phyloP scores from a whole-genome alignment of 2,888 invertebrate species.

The Agelastica alni region DNA sequence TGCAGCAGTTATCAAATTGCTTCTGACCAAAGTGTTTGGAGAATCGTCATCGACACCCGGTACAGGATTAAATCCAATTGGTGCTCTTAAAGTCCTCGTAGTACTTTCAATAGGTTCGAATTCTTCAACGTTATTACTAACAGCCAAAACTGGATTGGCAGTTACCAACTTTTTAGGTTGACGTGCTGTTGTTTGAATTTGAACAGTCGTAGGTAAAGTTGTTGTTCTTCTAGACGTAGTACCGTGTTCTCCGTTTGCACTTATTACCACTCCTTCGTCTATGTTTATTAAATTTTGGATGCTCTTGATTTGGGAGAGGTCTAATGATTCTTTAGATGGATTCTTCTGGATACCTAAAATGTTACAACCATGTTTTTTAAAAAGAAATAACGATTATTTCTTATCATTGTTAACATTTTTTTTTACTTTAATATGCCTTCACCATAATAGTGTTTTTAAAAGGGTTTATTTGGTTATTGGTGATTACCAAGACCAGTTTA shows the following conservation, averaged over 20 bases:
- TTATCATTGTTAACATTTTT: too few relatives aligned
- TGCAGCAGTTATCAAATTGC: conserved; percentile 70
- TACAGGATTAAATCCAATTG: conserved; percentile 52
- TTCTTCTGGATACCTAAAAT: conserved; percentile 46
- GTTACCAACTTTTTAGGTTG: conserved; percentile 37
- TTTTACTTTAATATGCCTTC: too few relatives aligned
- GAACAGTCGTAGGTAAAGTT: conserved; percentile 28
- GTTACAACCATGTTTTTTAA: too few relatives aligned
- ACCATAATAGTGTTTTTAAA: too few relatives aligned
- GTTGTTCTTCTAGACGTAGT: conserved; percentile 36
- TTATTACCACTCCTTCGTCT: conserved; percentile 42
- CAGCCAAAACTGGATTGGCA: conserved; percentile 27
- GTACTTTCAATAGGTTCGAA: conserved; percentile 30
- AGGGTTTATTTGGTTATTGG: too few relatives aligned
- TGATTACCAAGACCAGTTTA: too few relatives aligned
- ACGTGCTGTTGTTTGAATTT: conserved; percentile 29
- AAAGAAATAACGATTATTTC: too few relatives aligned
- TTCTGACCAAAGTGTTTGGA: conserved; percentile 51
- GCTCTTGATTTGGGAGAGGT: conserved; percentile 47
- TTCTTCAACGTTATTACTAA: conserved; percentile 39
- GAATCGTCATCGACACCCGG: conserved; percentile 49
- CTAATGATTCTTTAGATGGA: conserved; percentile 48
- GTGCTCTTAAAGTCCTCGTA: conserved; percentile 39
- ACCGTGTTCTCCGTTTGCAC: conserved; percentile 41
- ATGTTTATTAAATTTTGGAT: conserved; percentile 45